Conservation (phyloP, 2,888 invertebrate species). For the Hydriomena furcata region DNA sequence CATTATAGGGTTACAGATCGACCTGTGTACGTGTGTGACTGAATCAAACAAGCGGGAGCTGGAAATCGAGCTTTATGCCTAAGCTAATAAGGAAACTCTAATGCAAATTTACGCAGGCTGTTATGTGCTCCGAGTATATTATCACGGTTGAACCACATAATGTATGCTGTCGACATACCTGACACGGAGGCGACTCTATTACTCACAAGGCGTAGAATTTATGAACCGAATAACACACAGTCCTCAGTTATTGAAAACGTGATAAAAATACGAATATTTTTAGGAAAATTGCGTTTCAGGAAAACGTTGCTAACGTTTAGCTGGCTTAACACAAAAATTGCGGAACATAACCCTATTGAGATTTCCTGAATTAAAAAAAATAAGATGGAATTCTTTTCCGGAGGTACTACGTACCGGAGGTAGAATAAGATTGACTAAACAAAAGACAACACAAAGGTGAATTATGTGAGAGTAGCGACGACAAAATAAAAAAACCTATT, state of each 20-base stretch:
- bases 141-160: constrained; percentile 58
- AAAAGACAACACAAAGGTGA: too few species aligned
- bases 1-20: constrained; percentile 13
- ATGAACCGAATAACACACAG: constrained; percentile 70
- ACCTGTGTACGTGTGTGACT: constrained; percentile 17
- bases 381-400: too few species aligned
- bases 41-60: constrained; percentile 16
- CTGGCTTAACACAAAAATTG: constrained; percentile 11
- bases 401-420: too few species aligned
- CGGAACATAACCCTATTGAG: constrained; percentile 3
- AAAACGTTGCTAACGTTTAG: constrained; percentile 14
- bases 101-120: constrained; percentile 25
- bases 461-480: too few species aligned
- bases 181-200: constrained; percentile 68
- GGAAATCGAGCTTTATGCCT: constrained; percentile 27
- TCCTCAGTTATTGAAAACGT: constrained; percentile 76
- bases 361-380: constrained; percentile 2
- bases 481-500: too few species aligned
- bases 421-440: too few species aligned
- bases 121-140: constrained; percentile 39
- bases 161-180: constrained; percentile 68
- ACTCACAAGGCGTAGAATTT: constrained; percentile 69
- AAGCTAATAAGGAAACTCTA: constrained; percentile 19
- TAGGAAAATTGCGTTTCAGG: constrained; percentile 31
- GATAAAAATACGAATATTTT: constrained; percentile 61